phyloP scores from a whole-genome alignment of 2,888 invertebrate genomes.

The Eilema sororculum region DNA sequence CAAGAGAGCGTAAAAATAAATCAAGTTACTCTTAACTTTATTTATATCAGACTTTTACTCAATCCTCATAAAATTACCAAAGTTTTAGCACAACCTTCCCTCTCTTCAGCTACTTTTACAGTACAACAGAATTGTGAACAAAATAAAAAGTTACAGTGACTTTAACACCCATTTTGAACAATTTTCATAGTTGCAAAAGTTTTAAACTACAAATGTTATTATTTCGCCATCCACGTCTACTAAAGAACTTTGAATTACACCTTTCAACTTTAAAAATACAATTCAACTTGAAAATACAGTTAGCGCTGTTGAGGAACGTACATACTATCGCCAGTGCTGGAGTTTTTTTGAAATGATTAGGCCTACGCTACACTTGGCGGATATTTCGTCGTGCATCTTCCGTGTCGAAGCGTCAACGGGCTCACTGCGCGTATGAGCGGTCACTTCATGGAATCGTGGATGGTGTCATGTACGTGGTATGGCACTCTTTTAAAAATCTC shows the following conservation, averaged over 20 bases:
- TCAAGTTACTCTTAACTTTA: constrained; percentile 9
- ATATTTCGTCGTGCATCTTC: no score
- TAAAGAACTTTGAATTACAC: constrained; percentile 69
- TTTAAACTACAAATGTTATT: constrained; percentile 73
- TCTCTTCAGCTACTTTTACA: constrained; percentile 1
- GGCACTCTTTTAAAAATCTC: no score
- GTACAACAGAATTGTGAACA: constrained; percentile 28
- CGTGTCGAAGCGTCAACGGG: no score
- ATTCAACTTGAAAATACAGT: constrained; percentile 68
- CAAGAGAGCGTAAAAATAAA: neutral
- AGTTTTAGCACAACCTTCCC: constrained; percentile 12
- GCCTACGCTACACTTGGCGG: no score
- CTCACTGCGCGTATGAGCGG: no score
- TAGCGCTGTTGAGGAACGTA: constrained; percentile 43
- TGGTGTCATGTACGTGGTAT: no score
- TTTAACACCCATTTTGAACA: constrained; percentile 56
- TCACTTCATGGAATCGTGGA: no score
- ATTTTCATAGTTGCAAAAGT: constrained; percentile 78
- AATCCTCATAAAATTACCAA: constrained; percentile 13
- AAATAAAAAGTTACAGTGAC: constrained; percentile 43
- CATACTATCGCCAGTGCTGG: neutral
- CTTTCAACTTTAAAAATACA: constrained; percentile 64
- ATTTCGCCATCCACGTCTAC: constrained; percentile 60
- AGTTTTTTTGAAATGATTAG: neutral
- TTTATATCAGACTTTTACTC: constrained; percentile 10